Evolutionary conservation across 2,888 invertebrate genomes (phyloP).

Genomic region (Nebria brevicollis): DNA sequence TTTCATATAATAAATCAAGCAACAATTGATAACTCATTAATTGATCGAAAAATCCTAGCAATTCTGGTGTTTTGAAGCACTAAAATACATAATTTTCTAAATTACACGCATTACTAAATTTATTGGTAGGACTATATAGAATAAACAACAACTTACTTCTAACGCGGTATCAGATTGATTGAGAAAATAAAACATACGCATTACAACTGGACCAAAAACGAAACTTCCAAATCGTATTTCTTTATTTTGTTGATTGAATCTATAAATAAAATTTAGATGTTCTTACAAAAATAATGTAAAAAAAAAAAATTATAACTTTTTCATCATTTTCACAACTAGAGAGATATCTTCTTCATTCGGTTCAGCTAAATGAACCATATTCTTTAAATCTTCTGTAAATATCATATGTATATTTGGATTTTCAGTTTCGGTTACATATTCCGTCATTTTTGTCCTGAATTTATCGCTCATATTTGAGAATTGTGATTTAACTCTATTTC

Average conservation of each 20-base stretch:
- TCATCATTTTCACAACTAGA: constrained; percentile 74
- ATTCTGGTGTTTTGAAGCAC: constrained; percentile 71
- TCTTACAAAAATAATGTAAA: not conserved
- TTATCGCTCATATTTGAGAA: constrained; percentile 71
- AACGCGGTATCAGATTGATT: constrained; percentile 76
- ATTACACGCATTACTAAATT: not conserved
- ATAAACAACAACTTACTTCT: constrained; percentile 59
- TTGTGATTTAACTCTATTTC: constrained; percentile 68
- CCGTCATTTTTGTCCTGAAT: constrained; percentile 77
- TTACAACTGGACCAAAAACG: constrained; percentile 83
- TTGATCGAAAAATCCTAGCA: constrained; percentile 79
- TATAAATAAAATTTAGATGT: constrained; percentile 57
- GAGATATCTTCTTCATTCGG: constrained; percentile 70
- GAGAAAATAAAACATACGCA: constrained; percentile 79
- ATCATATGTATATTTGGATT: constrained; percentile 68
- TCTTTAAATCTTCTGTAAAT: constrained; percentile 87
- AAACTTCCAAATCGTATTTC: constrained; percentile 82
- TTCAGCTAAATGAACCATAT: constrained; percentile 78
- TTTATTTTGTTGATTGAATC: constrained; percentile 76
- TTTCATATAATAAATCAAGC: constrained; percentile 76
- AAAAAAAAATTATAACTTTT: constrained; percentile 66
- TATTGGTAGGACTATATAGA: not conserved
- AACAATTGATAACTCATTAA: constrained; percentile 73
- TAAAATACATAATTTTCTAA: constrained; percentile 55
- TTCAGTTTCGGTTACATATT: constrained; percentile 67